Evolutionary conservation across 2,797 vertebrate species (phyloP).

Genomic region (Mus caroli): DNA sequence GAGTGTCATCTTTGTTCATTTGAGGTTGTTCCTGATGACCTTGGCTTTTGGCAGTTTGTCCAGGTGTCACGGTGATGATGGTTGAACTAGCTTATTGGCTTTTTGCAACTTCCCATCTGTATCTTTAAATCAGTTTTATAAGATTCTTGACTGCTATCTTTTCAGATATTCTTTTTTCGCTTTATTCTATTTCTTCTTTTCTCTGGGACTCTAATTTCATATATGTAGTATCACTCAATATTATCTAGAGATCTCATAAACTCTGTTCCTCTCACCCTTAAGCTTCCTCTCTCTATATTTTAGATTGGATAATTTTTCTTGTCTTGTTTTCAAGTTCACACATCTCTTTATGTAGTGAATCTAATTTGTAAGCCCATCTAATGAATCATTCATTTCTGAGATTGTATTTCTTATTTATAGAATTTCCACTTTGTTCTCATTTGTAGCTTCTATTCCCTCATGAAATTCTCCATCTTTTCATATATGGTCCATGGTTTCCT

Average conservation of each 20-base stretch:
- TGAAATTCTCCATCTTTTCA: not conserved
- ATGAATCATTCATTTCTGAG: constrained; percentile 11
- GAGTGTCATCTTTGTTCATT: not conserved
- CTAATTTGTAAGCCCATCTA: constrained; percentile 5
- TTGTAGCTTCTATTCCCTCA: not conserved
- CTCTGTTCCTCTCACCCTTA: not conserved
- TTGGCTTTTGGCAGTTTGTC: not conserved
- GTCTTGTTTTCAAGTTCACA: constrained; percentile 37
- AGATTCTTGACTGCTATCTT: not conserved
- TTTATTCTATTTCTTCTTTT: not conserved
- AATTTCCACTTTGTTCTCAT: constrained; percentile 8
- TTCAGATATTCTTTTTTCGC: not conserved
- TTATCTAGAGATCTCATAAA: not conserved
- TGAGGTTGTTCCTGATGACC: not conserved
- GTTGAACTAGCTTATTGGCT: not conserved
- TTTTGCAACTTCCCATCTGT: not conserved
- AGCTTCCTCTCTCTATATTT: constrained; percentile 1
- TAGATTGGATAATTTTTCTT: constrained; percentile 43
- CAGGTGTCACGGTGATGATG: not conserved
- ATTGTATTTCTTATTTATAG: constrained; percentile 47
- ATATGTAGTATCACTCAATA: not conserved
- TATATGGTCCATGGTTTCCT: not conserved
- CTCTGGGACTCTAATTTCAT: not conserved
- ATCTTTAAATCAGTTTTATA: not conserved
- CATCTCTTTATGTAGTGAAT: not conserved